Evolutionary conservation across 1,140 invertebrate genomes (phyloP), one percentile per base, ranked within the genome.

Genomic region (Diorhabda elongata): DNA sequence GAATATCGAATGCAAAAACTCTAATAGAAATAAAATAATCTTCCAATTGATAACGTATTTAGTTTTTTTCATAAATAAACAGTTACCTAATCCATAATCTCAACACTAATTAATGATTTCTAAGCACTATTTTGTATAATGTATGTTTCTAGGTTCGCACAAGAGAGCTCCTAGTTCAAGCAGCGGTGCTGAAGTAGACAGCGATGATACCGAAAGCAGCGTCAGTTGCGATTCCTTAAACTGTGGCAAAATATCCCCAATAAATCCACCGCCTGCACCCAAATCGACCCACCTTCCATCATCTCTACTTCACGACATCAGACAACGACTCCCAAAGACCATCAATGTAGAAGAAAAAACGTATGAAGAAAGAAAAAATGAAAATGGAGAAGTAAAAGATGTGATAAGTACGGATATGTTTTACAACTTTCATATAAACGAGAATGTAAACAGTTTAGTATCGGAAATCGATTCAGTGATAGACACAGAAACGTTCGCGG

Each of bases 381-480:
- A 70, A 83, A 85, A 72, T 83, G 83, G 77, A 68, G 84, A 81
- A 69, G 83, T 82, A 64, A 81, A 84, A 76, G 86, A 85, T 71
- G 71, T 83, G 58, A 91, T 89, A 72, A 89, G 91, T 74, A 85
- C 89, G 65, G 91, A 93, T 82, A 88, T 88, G 78, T 92, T 87
- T 79, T 92, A 91, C 75, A 88, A 90, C 75, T 95, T 95, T 75
- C 92, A 94, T 80, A 80, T 94, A 65, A 91, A 92, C 75, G 92
- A 94, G 76, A 86, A 89, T 68, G 85, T 87, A 70, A 87, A 85
- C 71, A 87, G 86, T 72, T 85, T 86, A 65, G 84, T 86, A 71
- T 9, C 59, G 8, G 77, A 82, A 81, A 60, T 70, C 4, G 80
- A 75, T 57, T 78, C 84, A 41, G 84, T 84, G 61, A 82, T 84